Conservation (phyloP, 2,888 invertebrate genomes). For the Megalurothrips usitatus region DNA sequence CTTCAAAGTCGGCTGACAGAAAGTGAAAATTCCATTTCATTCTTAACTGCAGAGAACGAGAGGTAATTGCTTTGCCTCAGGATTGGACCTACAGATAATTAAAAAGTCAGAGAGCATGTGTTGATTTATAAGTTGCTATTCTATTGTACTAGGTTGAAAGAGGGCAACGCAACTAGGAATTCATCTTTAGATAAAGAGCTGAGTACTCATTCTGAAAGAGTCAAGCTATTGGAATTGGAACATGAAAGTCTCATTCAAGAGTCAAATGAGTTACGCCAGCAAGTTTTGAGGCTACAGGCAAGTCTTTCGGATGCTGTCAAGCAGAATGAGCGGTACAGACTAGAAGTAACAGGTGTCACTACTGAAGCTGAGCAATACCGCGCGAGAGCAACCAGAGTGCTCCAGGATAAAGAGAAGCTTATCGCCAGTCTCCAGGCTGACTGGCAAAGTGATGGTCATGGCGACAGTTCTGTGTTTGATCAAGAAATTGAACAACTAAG, state of each 20-base stretch:
- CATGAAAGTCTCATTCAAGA: slow-evolving; percentile 47
- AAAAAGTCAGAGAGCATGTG: too few relatives aligned
- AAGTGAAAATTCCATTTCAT: neutral
- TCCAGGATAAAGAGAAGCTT: slow-evolving; percentile 71
- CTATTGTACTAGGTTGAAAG: neutral
- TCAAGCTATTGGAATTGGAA: slow-evolving; percentile 50
- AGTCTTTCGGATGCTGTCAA: neutral
- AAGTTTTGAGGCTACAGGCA: slow-evolving; percentile 43
- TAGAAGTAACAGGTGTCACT: slow-evolving; percentile 38
- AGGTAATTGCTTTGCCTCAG: neutral
- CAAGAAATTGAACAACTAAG: slow-evolving; percentile 59
- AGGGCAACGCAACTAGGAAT: neutral
- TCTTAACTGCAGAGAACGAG: neutral
- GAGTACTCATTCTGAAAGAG: slow-evolving; percentile 44
- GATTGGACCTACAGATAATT: too few relatives aligned
- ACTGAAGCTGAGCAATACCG: slow-evolving; percentile 69
- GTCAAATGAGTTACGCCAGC: slow-evolving; percentile 45
- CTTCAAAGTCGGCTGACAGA: slow-evolving; percentile 27
- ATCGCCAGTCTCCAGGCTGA: slow-evolving; percentile 56
- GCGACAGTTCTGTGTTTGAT: slow-evolving; percentile 47
- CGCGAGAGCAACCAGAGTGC: slow-evolving; percentile 69
- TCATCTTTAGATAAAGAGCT: neutral
- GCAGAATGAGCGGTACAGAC: neutral
- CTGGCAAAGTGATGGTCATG: slow-evolving; percentile 36
- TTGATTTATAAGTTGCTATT: neutral